Base-by-base conservation (phyloP, 2,888 invertebrate species). In the Lasioglossum figueresi region DNA sequence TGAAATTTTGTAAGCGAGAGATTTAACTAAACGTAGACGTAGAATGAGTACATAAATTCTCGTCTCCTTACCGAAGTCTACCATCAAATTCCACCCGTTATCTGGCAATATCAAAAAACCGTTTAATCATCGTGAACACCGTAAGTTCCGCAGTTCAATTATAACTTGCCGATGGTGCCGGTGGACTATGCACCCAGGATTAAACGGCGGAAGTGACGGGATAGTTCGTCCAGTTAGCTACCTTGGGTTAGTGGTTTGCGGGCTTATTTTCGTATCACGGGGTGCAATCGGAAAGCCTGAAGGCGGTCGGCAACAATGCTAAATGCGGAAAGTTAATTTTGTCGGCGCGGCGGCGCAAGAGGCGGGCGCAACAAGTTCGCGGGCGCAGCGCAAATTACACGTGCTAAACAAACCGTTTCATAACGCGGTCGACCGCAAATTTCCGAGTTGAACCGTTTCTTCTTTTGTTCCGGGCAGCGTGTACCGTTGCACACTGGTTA, bases 331-430 rank as follows among this genome's bases (percentile, higher is more conserved):
- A 43, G 56, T 52, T 79, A 74, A 74, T 68, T 82, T 45, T 8
- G 31, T 34, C n/a, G 56, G 23, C 34, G 8, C 23, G 66, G 66
- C 66, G 23, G 14, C 2, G 31, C 14, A 1, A 2, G 16, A 31
- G 16, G 66, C 3, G 37, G 27, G 19, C 43, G 78, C 73, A 66
- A 78, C 73, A 72, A 73, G 78, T 79, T 82, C 27, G 45, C 48
- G 76, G 40, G 66, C 27, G n/a, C 43, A 34, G 43, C 19, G 23
- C 34, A 68, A 82, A 79, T 73, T 82, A 68, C 27, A 5, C 56
- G 37, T n/a, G 31, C 56, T 71, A 56, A 16, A 73, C 27, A 72
- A 70, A 72, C 34, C 56, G 70, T 43, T 56, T 48, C 40, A 31
- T 71, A 78, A 27, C 70, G 27, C n/a, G 52, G 70, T 12, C 3